Evolutionary conservation across 2,113 vertebrate species (phyloP).

Genomic region (Australoheros scitulus): DNA sequence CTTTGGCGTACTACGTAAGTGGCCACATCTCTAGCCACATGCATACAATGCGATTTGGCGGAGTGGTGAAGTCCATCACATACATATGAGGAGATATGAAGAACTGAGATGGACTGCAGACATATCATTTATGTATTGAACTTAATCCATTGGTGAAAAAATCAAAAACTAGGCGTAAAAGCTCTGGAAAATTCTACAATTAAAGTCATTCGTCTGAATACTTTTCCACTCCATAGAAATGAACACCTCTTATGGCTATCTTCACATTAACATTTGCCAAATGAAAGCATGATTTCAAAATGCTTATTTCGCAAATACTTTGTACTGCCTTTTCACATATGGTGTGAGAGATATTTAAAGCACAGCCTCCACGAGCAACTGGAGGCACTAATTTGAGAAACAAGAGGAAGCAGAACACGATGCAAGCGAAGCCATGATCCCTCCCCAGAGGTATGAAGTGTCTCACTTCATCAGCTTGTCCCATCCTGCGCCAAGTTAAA

Average conservation of each 20-base stretch:
- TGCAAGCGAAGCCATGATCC: constrained; percentile 30
- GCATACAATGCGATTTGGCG: too few species aligned
- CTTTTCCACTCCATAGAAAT: too few species aligned
- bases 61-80: too few species aligned
- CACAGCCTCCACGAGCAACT: constrained; percentile 29
- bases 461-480: constrained; percentile 53
- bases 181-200: neutral
- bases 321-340: neutral
- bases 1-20: too few species aligned
- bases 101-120: neutral
- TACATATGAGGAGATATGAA: neutral
- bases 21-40: too few species aligned
- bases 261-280: neutral
- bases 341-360: constrained; percentile 32
- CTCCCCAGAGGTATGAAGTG: constrained; percentile 32
- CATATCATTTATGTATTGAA: neutral
- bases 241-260: neutral
- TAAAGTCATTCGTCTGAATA: neutral
- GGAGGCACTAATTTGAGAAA: constrained; percentile 64
- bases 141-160: neutral
- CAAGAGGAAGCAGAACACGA: constrained; percentile 60
- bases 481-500: constrained; percentile 37
- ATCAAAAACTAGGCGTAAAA: neutral
- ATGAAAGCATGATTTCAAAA: neutral
- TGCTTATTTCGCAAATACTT: constrained; percentile 2